Percentiles rank a stretch among this genome's conserved stretches.
These are phyloP conservation scores for Hydraecia micacea DNA, from an alignment of 2,888 invertebrate species.

Conservation along the genomic window DNA sequence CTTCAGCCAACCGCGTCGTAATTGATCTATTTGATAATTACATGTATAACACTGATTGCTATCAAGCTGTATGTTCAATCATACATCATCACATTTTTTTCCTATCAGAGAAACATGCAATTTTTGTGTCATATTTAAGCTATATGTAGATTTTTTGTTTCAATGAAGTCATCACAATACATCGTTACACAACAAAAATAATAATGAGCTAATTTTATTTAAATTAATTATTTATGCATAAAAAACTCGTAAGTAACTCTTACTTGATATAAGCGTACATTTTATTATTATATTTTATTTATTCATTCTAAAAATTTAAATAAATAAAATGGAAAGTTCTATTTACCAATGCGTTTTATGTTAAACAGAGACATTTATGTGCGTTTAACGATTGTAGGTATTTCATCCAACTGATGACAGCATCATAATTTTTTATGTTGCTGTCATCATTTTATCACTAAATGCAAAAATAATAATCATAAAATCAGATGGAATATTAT, in stretches of 20 bases:
- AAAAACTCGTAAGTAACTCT: conserved; percentile 4
- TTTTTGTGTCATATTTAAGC: background rate
- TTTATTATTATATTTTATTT: background rate
- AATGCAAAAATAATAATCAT: conserved; percentile 11
- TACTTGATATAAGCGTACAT: too few species aligned
- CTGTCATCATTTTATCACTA: background rate
- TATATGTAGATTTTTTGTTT: background rate
- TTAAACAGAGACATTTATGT: conserved; percentile 13
- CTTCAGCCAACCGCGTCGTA: conserved; percentile 31
- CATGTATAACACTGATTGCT: conserved; percentile 41
- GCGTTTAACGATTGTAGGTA: conserved; percentile 1
- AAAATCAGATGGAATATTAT: background rate
- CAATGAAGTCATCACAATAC: background rate
- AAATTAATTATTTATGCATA: background rate
- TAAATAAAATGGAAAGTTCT: conserved; percentile 22
- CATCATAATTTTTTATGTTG: background rate
- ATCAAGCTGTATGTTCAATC: conserved; percentile 36
- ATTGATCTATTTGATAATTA: conserved; percentile 56
- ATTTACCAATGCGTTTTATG: background rate
- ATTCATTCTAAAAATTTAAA: background rate
- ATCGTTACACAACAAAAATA: background rate
- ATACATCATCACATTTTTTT: conserved; percentile 24
- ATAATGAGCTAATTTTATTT: background rate
- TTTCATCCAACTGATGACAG: background rate
- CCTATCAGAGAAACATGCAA: background rate